Evolutionary conservation across 2,113 vertebrate species (phyloP).

Genomic region (Chloroceryle aenea): DNA sequence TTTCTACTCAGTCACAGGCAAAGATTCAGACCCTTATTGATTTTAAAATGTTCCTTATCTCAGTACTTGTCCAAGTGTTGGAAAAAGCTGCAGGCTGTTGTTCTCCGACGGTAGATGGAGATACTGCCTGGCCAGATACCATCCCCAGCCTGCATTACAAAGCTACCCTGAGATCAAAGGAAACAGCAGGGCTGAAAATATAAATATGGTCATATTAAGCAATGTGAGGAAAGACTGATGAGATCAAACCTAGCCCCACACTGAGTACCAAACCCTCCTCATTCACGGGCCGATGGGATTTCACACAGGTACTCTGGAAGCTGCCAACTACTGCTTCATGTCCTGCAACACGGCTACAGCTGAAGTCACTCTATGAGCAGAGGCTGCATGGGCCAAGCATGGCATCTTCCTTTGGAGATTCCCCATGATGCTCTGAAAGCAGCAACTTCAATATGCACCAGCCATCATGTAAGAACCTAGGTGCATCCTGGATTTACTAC

Average conservation of each 20-base stretch:
- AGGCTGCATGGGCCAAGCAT: accelerated
- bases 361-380: not conserved
- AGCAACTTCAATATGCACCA: not conserved
- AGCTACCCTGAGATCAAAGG: not conserved
- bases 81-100: not conserved
- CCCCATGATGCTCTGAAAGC: not conserved
- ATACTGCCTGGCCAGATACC: not conserved
- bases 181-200: not conserved
- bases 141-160: not conserved
- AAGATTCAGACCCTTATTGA: not conserved
- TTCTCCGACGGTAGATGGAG: not conserved
- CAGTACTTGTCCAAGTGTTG: not conserved
- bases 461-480: not conserved
- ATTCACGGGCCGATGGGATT: accelerated
- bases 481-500: not conserved
- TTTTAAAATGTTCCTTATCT: not conserved
- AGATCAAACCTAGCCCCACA: not conserved
- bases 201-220: not conserved
- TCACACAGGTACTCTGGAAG: not conserved
- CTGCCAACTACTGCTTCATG: not conserved
- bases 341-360: not conserved
- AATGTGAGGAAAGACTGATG: not conserved
- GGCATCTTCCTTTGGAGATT: accelerated
- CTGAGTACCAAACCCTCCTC: accelerated
- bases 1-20: not conserved